These are phyloP conservation scores for Plectrocnemia conspersa DNA, from an alignment of 1,140 invertebrate genomes.

Conservation along the genomic window DNA sequence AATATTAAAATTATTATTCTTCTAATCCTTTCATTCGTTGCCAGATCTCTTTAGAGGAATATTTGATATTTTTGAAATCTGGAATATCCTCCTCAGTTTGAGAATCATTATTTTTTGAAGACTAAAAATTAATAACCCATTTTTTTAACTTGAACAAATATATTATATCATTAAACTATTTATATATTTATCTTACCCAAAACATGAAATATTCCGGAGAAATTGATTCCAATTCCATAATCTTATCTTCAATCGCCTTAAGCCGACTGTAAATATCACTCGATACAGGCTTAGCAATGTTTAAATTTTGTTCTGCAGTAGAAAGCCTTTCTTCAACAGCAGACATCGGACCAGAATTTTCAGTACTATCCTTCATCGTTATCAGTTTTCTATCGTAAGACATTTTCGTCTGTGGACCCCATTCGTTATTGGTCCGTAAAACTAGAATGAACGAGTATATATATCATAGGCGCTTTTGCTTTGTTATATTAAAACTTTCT, in stretches of 20 bases:
- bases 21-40: constrained; percentile 26
- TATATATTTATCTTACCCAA: constrained; percentile 48
- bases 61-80: constrained; percentile 28
- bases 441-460: constrained; percentile 35
- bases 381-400: constrained; percentile 39
- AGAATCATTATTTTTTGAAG: constrained; percentile 6
- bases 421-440: constrained; percentile 53
- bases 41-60: constrained; percentile 22
- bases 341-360: constrained; percentile 33
- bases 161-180: not conserved
- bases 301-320: constrained; percentile 54
- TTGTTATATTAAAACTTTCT: constrained; percentile 19
- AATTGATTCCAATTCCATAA: constrained; percentile 61
- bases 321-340: constrained; percentile 57
- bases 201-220: constrained; percentile 67
- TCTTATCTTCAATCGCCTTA: constrained; percentile 61
- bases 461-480: too few relatives aligned
- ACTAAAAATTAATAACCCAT: not conserved
- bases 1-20: not conserved
- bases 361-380: too few relatives aligned
- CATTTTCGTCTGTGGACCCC: constrained; percentile 55
- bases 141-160: constrained; percentile 6
- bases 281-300: constrained; percentile 50
- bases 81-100: not conserved
- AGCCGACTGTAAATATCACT: constrained; percentile 58